Conservation (phyloP, 2,888 invertebrate species). For the Apotomis turbidana region DNA sequence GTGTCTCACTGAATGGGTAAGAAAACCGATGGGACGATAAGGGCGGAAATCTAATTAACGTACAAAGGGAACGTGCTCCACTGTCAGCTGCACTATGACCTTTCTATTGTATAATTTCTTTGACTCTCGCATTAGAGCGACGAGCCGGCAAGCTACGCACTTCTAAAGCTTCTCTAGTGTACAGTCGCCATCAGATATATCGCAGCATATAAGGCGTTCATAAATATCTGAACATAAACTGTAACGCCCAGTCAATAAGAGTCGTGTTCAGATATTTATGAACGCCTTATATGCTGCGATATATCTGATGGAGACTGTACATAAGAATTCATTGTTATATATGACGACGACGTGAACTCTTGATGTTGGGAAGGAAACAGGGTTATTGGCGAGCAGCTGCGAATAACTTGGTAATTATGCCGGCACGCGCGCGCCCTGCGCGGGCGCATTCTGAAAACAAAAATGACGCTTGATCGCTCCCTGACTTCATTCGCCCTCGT, state of each 20-base stretch:
- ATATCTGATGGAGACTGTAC: background rate
- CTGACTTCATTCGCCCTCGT: background rate
- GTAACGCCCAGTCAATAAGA: no score
- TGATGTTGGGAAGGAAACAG: constrained; percentile 23
- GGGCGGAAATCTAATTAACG: constrained; percentile 33
- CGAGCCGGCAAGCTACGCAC: background rate
- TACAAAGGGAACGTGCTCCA: constrained; percentile 18
- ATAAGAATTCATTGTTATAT: background rate
- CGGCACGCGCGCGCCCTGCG: constrained; percentile 57
- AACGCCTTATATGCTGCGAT: no score
- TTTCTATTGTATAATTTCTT: constrained; percentile 24
- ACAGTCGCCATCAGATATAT: background rate
- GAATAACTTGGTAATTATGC: constrained; percentile 53
- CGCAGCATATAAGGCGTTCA: no score
- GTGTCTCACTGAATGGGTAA: background rate
- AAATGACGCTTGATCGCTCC: constrained; percentile 11
- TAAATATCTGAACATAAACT: no score
- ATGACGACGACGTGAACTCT: background rate
- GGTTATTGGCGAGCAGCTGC: constrained; percentile 52
- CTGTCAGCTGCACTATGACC: constrained; percentile 28
- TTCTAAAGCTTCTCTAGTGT: background rate
- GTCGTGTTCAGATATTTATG: no score
- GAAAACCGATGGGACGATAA: constrained; percentile 6
- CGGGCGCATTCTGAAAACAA: constrained; percentile 22
- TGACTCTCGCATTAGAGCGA: background rate